Evolutionary conservation across 1,140 invertebrate genomes (phyloP), one percentile per base, ranked within the genome.

Genomic region (Polypedilum vanderplanki): DNA sequence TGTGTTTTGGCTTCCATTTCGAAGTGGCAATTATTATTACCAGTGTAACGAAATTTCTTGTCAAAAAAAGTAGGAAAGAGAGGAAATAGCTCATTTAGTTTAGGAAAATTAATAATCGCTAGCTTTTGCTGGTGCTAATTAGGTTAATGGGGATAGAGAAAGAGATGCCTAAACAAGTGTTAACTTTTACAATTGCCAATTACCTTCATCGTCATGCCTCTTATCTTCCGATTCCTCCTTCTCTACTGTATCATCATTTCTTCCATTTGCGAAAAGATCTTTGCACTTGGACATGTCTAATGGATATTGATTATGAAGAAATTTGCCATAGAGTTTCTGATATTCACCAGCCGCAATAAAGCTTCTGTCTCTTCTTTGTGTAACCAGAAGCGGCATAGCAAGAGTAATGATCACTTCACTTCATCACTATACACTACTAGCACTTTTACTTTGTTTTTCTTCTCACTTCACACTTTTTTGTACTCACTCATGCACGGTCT

Each of bases 371-470:
- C 65, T 18, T 70, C 65, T 70, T 18, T 70, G 65, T 18, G 65
- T 70, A 7, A 70, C 65, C 65, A 70, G 18, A 20, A 70, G 65
- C 65, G 65, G 65, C 65, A 70, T 70, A 57, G 46, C 46, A 70
- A 70, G 17, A 18, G 9, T 9, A 70, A 70, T 70, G 65, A 70
- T 70, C 20, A 57, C 65, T 70, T 70, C 65, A 70, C 65, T 70
- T 70, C 65, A 70, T 70, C 65, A 70, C 65, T 70, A 20, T 70
- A 70, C 65, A 70, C 46, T 57, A 15, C 46, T 15, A 15, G 10
- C 65, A 70, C 17, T 18, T 22, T 8, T 22, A 18, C 65, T 57
- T 57, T 57, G 9, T 57, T 57, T 57, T 15, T 57, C 46, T n/a
- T n/a, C 15, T 57, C 12, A 57, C 46, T 57, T 57, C 4, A 57